Evolutionary conservation across 2,888 invertebrate species (phyloP).

Genomic region (Venustoraphidia nigricollis): DNA sequence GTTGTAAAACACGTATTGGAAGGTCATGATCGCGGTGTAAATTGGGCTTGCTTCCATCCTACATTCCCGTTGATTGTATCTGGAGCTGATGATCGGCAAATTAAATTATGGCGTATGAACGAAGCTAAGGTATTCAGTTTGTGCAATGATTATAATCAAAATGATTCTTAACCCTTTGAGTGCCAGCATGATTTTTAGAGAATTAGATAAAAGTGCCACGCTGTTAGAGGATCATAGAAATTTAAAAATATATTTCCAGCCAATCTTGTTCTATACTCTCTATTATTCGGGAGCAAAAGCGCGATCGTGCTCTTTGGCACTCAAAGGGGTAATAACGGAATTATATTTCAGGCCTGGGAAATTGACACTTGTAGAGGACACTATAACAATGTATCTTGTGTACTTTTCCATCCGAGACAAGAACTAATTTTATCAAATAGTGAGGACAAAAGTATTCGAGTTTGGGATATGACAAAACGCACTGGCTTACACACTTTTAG

Average conservation of each 20-base stretch:
- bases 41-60: conserved; percentile 97
- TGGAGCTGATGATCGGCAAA: conserved; percentile 95
- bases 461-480: conserved; percentile 97
- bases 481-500: conserved; percentile 84
- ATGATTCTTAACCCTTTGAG: too few species aligned
- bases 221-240: too few species aligned
- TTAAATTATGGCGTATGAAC: conserved; percentile 98
- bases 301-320: too few species aligned
- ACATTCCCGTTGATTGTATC: conserved; percentile 88
- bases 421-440: conserved; percentile 94
- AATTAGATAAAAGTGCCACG: too few species aligned
- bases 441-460: conserved; percentile 93
- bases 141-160: neutral
- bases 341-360: conserved; percentile 70
- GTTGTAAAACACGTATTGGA: conserved; percentile 82
- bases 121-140: conserved; percentile 56
- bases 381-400: conserved; percentile 98
- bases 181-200: too few species aligned
- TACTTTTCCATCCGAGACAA: conserved; percentile 90
- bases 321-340: neutral
- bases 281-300: too few species aligned
- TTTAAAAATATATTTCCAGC: too few species aligned
- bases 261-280: too few species aligned
- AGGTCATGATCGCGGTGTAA: conserved; percentile 94
- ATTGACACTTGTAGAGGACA: conserved; percentile 99